Percentiles rank a stretch among this genome's conserved stretches.
Conservation (phyloP, 2,113 vertebrate genomes). For the Echinops telfairi region DNA sequence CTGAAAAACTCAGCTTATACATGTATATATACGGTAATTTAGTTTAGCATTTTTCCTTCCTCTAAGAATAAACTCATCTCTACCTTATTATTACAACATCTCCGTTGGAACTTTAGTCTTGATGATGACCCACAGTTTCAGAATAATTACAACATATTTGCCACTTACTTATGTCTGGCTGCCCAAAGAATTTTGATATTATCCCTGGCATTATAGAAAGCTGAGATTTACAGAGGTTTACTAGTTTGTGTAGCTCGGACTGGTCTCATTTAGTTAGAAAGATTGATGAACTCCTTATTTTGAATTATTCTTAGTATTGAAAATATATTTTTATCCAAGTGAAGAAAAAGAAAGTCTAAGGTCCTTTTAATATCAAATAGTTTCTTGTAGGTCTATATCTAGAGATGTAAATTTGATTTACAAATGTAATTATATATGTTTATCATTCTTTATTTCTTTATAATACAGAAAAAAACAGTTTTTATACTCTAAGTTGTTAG, state of each 20-base stretch:
- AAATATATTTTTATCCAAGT: no score
- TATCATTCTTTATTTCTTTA: no score
- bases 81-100: conserved; percentile 36
- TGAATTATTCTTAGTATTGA: no score
- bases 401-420: no score
- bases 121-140: background rate
- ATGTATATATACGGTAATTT: background rate
- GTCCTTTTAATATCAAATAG: no score
- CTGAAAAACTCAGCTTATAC: no score
- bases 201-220: background rate
- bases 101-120: background rate
- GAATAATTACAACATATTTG: background rate
- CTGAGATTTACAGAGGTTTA: background rate
- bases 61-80: conserved; percentile 27
- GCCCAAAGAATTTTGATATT: background rate
- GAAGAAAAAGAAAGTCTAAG: no score
- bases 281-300: no score
- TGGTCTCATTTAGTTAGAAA: conserved; percentile 24
- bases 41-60: background rate
- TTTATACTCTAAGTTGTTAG: no score
- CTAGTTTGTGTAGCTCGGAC: background rate
- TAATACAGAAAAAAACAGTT: no score
- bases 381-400: no score
- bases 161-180: background rate
- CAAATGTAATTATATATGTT: no score